A percentile compares a stretch with the other conserved stretches of the same genome.
phyloP scores from a whole-genome alignment of 2,113 vertebrate species.

The Thomomys bottae region DNA sequence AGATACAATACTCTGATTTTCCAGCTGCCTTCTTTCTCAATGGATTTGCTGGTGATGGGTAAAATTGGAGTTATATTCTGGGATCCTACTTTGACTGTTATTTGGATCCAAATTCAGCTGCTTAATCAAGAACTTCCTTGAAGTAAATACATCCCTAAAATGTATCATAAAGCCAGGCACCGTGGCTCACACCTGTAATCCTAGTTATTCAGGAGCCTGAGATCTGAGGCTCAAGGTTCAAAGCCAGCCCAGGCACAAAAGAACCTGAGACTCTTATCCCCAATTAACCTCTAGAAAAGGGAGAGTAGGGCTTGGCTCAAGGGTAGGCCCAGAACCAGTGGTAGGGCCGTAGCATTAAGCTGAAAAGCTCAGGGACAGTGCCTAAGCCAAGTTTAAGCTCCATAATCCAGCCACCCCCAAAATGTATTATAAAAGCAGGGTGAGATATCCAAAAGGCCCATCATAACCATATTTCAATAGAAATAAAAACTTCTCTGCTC shows the following conservation, averaged over 20 bases:
- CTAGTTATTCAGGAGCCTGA: too few relatives aligned
- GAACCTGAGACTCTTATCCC: too few relatives aligned
- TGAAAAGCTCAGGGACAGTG: too few relatives aligned
- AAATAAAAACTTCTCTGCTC: background rate
- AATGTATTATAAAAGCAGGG: background rate
- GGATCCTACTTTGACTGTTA: background rate
- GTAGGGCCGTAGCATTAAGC: too few relatives aligned
- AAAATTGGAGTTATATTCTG: conserved; percentile 34
- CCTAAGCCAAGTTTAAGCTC: too few relatives aligned
- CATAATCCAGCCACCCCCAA: too few relatives aligned
- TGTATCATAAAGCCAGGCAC: background rate
- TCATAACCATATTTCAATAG: background rate
- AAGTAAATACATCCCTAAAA: conserved; percentile 39
- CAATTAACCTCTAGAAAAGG: too few relatives aligned
- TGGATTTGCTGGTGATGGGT: conserved; percentile 49
- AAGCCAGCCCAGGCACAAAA: too few relatives aligned
- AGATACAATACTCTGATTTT: conserved; percentile 47
- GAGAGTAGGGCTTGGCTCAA: too few relatives aligned
- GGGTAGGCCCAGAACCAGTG: too few relatives aligned
- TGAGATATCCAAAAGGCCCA: background rate
- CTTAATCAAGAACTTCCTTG: conserved; percentile 7
- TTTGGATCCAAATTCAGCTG: conserved; percentile 15
- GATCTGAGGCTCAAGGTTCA: too few relatives aligned
- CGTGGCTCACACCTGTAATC: too few relatives aligned
- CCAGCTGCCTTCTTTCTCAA: conserved; percentile 54